These are phyloP conservation scores for Eupithecia exiguata DNA, from an alignment of 2,888 invertebrate species.

Conservation along the genomic window DNA sequence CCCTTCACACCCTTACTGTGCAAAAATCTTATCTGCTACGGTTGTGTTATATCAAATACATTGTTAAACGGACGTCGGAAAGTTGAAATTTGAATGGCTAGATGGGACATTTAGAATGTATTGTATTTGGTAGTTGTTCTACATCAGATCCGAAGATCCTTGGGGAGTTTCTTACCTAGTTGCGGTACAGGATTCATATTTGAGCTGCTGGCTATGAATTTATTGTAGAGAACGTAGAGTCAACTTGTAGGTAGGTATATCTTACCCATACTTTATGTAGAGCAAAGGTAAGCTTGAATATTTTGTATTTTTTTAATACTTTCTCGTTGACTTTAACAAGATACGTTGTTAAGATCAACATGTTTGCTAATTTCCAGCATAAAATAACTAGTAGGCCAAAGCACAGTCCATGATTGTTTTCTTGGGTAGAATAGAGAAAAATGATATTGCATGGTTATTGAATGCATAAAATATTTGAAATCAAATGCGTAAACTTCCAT, in stretches of 20 bases:
- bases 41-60: conserved; percentile 47
- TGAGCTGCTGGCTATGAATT: conserved; percentile 73
- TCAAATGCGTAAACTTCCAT: no score
- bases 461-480: no score
- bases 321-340: neutral
- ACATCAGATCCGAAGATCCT: conserved; percentile 75
- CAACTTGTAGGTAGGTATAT: neutral
- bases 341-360: neutral
- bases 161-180: conserved; percentile 81
- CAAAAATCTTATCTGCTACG: conserved; percentile 53
- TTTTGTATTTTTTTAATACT: neutral
- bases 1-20: conserved; percentile 61
- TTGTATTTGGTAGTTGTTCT: conserved; percentile 50
- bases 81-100: conserved; percentile 51
- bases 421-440: no score
- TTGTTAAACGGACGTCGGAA: conserved; percentile 41
- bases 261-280: neutral
- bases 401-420: no score
- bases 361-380: neutral
- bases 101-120: conserved; percentile 41
- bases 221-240: conserved; percentile 54
- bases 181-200: conserved; percentile 80
- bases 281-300: neutral
- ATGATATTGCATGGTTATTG: no score
- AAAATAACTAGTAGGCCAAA: neutral